Conservation (phyloP, 2,797 vertebrate species). For the Ceryle rudis region DNA sequence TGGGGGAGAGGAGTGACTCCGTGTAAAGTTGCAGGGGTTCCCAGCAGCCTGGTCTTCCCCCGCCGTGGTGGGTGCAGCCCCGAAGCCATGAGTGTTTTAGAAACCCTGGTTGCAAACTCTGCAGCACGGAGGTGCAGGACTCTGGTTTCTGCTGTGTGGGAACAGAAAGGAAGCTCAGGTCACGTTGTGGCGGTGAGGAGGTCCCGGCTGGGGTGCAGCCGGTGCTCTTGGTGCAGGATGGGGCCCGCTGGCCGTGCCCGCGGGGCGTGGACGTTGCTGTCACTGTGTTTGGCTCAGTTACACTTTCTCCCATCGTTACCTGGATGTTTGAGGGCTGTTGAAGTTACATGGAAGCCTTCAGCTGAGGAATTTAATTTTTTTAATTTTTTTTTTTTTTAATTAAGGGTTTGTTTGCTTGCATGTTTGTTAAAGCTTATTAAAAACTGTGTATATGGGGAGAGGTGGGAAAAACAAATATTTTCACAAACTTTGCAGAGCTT, state of each 20-base stretch:
- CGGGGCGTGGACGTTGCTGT: neutral
- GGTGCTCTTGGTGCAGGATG: neutral
- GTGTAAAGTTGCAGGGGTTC: neutral
- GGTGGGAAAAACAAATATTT: constrained; percentile 3
- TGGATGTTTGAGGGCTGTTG: neutral
- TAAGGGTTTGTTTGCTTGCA: constrained; percentile 27
- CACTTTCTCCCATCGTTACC: neutral
- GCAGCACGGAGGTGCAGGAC: neutral
- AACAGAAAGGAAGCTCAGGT: neutral
- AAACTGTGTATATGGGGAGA: neutral
- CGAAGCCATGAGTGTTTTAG: neutral
- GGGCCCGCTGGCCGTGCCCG: no score
- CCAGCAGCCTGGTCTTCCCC: neutral
- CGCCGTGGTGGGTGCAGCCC: neutral
- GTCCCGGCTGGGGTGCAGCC: neutral
- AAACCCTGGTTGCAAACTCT: neutral
- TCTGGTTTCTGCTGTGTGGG: neutral
- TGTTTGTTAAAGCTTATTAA: constrained; percentile 47
- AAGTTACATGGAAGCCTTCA: neutral
- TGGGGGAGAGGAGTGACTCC: neutral
- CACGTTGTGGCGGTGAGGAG: neutral
- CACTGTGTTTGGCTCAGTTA: rapidly evolving
- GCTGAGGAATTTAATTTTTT: neutral
- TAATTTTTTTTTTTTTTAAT: neutral
- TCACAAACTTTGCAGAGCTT: neutral